Conservation (phyloP, 2,888 invertebrate species). For the Gymnoscelis rufifasciata region DNA sequence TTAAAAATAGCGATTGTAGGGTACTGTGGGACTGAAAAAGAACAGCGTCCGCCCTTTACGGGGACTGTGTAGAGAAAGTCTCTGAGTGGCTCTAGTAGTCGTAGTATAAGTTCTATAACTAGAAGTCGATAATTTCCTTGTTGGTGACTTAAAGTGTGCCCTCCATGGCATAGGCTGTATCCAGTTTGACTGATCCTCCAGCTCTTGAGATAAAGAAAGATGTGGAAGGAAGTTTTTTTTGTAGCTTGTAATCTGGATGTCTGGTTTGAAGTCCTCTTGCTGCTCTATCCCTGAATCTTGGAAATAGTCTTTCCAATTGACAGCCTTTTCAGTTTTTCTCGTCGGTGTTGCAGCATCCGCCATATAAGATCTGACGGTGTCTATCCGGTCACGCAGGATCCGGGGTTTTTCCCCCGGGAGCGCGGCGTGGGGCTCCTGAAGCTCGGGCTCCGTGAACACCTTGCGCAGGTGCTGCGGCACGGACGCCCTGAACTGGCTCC, state of each 20-base stretch:
- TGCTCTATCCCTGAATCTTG: constrained; percentile 18
- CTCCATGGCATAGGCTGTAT: too few relatives aligned
- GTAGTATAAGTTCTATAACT: too few relatives aligned
- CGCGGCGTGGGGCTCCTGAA: constrained; percentile 21
- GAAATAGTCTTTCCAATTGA: constrained; percentile 23
- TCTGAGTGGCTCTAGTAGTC: constrained; percentile 21
- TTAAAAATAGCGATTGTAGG: constrained; percentile 55
- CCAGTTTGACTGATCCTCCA: too few relatives aligned
- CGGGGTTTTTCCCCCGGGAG: constrained; percentile 33
- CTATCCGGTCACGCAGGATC: constrained; percentile 39
- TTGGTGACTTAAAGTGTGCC: too few relatives aligned
- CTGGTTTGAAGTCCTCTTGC: constrained; percentile 1
- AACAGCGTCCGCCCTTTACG: constrained; percentile 53
- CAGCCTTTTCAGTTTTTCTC: constrained; percentile 1
- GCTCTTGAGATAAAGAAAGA: too few relatives aligned
- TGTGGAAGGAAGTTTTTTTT: background rate
- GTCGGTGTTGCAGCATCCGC: constrained; percentile 28
- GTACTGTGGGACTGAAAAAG: constrained; percentile 61
- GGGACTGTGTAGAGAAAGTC: too few relatives aligned
- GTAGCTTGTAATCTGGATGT: background rate
- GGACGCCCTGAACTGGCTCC: constrained; percentile 18
- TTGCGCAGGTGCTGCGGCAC: constrained; percentile 6
- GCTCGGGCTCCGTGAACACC: background rate
- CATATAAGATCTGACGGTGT: constrained; percentile 41
- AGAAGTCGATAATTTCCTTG: too few relatives aligned